Evolutionary conservation across 1,140 invertebrate genomes (phyloP), one percentile per base, ranked within the genome.

Genomic region (Sinonovacula constricta): DNA sequence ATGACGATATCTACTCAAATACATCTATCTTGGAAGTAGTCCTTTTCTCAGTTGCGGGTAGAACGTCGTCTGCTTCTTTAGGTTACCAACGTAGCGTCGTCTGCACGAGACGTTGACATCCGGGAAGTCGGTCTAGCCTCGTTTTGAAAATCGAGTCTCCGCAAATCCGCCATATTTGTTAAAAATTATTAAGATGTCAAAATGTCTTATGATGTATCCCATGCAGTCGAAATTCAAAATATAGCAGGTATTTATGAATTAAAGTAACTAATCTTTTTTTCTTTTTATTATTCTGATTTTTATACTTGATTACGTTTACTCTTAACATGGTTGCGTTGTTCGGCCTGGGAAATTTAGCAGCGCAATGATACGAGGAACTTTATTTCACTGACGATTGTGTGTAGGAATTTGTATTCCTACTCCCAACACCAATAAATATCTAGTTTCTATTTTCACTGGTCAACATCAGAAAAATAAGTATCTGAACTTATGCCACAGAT

Each of bases 181-280:
- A 81, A 80, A 74, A 82, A 81, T 81, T 84, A n/a, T 80, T 62
- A 39, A 70, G 34, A 62, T 68, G 81, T 85, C n/a, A 88, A 87
- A 77, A 88, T 88, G 86, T 87, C 86, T 80, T 79, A 87, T 67
- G 85, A 88, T 57, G 80, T 79, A 26, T 79, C 79, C 65, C 33
- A 82, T 36, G 71, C 84, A 30, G 82, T 79, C n/a, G 85, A 88
- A 63, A 87, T 88, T 71, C 86, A 88, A 82, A 87, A 86, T 81
- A 81, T 88, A 45, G 57, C 83, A 63, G 88, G 88, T 88, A 82
- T 81, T 83, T 59, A 57, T n/a, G n/a, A n/a, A n/a, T n/a, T n/a
- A n/a, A n/a, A n/a, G n/a, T n/a, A n/a, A n/a, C n/a, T n/a, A n/a
- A n/a, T n/a, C n/a, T n/a, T n/a, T n/a, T n/a, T n/a, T n/a, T n/a